Percentiles rank a stretch among this genome's conserved stretches.
Evolutionary conservation across 2,797 vertebrate species (phyloP).

Genomic region (Lepilemur septentrionalis): DNA sequence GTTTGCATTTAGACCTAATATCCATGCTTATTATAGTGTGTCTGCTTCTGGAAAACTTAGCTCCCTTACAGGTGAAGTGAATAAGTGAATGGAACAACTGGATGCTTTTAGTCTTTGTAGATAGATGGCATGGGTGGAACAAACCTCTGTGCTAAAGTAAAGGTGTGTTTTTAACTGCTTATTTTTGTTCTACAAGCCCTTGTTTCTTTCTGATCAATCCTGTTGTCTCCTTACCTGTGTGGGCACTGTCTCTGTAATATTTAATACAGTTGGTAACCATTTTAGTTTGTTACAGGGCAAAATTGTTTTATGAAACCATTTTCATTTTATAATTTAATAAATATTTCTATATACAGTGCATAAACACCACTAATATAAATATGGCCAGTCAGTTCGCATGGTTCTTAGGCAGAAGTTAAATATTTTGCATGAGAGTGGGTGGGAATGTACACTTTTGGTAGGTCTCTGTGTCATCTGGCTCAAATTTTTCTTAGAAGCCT

Average conservation of each 20-base stretch:
- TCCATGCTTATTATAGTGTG: no score
- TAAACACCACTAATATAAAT: neutral
- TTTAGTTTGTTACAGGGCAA: neutral
- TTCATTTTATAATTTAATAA: neutral
- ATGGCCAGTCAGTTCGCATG: neutral
- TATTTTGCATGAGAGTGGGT: neutral
- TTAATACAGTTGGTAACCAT: neutral
- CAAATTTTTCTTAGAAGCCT: slow-evolving; percentile 63
- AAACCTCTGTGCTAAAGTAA: neutral
- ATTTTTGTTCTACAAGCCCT: neutral
- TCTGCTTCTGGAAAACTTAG: neutral
- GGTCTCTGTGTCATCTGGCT: slow-evolving; percentile 40
- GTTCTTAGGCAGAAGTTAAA: neutral
- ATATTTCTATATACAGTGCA: neutral
- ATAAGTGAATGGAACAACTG: neutral
- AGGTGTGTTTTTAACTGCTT: neutral
- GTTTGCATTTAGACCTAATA: neutral
- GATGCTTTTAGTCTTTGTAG: neutral
- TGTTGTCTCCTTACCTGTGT: neutral
- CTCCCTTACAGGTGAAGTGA: neutral
- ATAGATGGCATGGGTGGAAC: neutral
- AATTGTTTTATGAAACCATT: neutral
- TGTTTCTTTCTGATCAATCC: neutral
- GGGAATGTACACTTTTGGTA: neutral
- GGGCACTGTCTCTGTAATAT: neutral